phyloP scores from a whole-genome alignment of 2,888 invertebrate species.

The Ophonus ardosiacus region DNA sequence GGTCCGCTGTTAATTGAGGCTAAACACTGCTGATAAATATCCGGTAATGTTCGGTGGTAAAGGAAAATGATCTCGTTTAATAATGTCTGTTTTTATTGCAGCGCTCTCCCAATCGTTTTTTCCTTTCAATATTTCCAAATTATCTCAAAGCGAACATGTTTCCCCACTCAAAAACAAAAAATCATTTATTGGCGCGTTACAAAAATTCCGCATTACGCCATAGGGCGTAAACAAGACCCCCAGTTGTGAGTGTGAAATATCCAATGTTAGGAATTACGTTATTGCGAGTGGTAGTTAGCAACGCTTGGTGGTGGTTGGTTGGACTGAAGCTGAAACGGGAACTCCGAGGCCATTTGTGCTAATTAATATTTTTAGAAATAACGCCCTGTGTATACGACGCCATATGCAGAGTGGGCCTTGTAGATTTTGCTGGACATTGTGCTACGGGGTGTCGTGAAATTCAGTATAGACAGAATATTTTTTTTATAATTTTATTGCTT shows the following conservation, averaged over 20 bases:
- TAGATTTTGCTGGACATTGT: slow-evolving; percentile 3
- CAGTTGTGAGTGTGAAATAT: slow-evolving; percentile 36
- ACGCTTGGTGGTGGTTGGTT: no score
- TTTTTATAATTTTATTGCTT: no score
- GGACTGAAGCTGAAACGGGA: background rate
- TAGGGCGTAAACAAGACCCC: slow-evolving; percentile 17
- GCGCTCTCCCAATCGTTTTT: slow-evolving; percentile 23
- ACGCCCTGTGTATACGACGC: slow-evolving; percentile 29
- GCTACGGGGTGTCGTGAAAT: slow-evolving; percentile 48
- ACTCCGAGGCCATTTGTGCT: slow-evolving; percentile 65
- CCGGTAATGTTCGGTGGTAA: slow-evolving; percentile 30
- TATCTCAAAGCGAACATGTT: slow-evolving; percentile 37
- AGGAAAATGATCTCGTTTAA: slow-evolving; percentile 45
- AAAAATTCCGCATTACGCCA: slow-evolving; percentile 29
- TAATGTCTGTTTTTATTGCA: slow-evolving; percentile 31
- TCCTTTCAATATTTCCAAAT: slow-evolving; percentile 49
- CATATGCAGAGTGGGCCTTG: background rate
- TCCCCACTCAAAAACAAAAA: slow-evolving; percentile 44
- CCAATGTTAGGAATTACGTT: slow-evolving; percentile 58
- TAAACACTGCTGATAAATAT: slow-evolving; percentile 30
- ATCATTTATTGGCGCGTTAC: slow-evolving; percentile 41
- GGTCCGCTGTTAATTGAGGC: slow-evolving; percentile 1
- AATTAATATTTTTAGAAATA: slow-evolving; percentile 69
- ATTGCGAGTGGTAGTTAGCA: slow-evolving; percentile 16
- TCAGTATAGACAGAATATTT: background rate